Conservation (phyloP, 1,140 invertebrate genomes). For the Pinna nobilis region DNA sequence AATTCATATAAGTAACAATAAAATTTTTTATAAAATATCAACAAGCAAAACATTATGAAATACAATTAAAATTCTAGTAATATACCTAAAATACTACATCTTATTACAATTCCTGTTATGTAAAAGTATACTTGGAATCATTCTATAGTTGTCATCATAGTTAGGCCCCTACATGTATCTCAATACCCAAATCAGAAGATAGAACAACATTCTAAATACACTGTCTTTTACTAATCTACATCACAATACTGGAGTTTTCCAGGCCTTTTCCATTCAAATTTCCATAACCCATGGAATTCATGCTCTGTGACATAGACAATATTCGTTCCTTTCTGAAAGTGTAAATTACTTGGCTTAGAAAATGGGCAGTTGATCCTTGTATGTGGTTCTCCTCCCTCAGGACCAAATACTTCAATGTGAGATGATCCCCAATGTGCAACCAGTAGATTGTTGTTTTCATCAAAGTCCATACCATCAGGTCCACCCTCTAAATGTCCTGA, state of each 20-base stretch:
- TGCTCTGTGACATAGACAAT: constrained; percentile 69
- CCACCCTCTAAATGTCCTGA: constrained; percentile 63
- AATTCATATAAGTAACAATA: too few species aligned
- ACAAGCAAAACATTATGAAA: too few species aligned
- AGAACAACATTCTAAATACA: too few species aligned
- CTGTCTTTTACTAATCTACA: too few species aligned
- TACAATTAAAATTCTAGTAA: too few species aligned
- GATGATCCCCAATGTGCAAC: constrained; percentile 67
- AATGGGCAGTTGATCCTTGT: constrained; percentile 67
- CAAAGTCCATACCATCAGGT: constrained; percentile 72
- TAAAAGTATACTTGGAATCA: too few species aligned
- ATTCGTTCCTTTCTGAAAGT: constrained; percentile 60
- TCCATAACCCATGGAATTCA: constrained; percentile 65
- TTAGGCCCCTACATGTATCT: too few species aligned
- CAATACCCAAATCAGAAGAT: too few species aligned
- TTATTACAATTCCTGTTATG: too few species aligned
- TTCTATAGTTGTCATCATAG: too few species aligned
- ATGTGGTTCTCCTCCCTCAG: constrained; percentile 58
- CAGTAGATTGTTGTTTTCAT: constrained; percentile 64
- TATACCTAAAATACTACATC: too few species aligned
- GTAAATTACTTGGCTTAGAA: constrained; percentile 63
- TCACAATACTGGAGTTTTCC: constrained; percentile 69
- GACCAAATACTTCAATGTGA: constrained; percentile 65
- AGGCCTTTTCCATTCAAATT: constrained; percentile 64
- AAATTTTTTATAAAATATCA: too few species aligned